These are phyloP conservation scores for Cheirogaleus medius DNA, from an alignment of 2,113 vertebrate species.

Conservation along the genomic window DNA sequence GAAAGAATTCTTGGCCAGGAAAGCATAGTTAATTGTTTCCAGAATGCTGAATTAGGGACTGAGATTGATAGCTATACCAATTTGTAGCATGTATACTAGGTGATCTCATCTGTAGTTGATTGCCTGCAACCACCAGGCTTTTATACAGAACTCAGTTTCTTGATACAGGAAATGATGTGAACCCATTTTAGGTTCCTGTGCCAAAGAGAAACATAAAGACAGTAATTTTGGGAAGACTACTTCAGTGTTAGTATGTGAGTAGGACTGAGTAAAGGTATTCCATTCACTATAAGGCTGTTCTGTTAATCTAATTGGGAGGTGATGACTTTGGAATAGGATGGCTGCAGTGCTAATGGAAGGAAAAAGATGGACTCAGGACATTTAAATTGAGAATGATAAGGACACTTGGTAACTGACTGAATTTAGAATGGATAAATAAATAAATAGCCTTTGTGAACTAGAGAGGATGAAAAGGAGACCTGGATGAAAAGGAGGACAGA, in stretches of 20 bases:
- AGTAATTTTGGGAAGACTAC: neutral
- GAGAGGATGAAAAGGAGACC: neutral
- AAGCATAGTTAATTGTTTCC: neutral
- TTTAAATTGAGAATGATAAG: neutral
- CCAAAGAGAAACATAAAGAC: neutral
- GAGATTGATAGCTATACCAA: neutral
- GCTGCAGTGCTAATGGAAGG: neutral
- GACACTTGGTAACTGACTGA: neutral
- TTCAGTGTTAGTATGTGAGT: neutral
- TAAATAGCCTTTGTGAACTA: neutral
- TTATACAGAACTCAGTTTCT: neutral
- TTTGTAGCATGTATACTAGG: neutral
- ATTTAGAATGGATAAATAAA: neutral
- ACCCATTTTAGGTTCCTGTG: slow-evolving; percentile 12
- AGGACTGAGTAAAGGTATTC: neutral
- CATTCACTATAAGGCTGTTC: neutral
- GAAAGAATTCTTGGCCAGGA: neutral
- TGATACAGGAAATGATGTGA: neutral
- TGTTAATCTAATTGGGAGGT: neutral
- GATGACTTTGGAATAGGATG: neutral
- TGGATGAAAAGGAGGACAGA: neutral
- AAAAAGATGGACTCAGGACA: neutral
- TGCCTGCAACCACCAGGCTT: neutral
- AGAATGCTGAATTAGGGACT: neutral
- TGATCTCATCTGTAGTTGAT: neutral